These are phyloP conservation scores for Andricus curvator DNA, from an alignment of 2,888 invertebrate genomes.

Conservation along the genomic window DNA sequence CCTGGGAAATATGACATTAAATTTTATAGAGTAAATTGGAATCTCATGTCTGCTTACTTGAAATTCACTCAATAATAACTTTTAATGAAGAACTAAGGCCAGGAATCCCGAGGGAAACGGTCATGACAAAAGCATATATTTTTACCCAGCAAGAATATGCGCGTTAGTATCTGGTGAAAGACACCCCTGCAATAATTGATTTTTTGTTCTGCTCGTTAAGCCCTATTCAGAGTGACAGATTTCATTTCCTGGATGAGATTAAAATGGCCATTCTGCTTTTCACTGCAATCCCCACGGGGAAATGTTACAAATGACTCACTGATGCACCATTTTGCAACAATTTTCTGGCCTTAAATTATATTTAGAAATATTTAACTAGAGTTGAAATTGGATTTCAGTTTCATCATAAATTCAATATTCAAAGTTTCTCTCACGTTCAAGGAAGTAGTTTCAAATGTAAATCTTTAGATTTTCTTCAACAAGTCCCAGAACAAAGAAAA, in stretches of 20 bases:
- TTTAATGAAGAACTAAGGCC: conserved; percentile 29
- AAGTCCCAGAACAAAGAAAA: too few species aligned
- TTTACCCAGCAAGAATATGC: neutral
- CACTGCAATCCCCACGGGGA: conserved; percentile 19
- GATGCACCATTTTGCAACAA: neutral
- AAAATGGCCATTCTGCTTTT: conserved; percentile 36
- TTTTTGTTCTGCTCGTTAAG: conserved; percentile 37
- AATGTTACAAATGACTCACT: conserved; percentile 19
- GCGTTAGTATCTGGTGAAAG: conserved; percentile 18
- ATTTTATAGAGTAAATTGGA: conserved; percentile 9
- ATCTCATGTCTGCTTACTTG: conserved; percentile 5
- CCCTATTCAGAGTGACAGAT: conserved; percentile 35
- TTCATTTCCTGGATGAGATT: conserved; percentile 30
- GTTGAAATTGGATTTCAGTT: neutral
- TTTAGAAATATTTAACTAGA: neutral
- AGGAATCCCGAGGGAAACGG: conserved; percentile 10
- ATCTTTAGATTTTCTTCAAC: too few species aligned
- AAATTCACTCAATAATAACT: conserved; percentile 32
- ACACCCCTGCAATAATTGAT: conserved; percentile 37
- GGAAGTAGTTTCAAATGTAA: too few species aligned
- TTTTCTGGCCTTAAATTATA: neutral
- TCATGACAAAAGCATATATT: neutral
- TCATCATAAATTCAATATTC: neutral
- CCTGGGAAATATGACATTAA: neutral
- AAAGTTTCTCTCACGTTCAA: too few species aligned